Conservation (phyloP, 1,140 invertebrate genomes). For the Lepidurus couesii region DNA sequence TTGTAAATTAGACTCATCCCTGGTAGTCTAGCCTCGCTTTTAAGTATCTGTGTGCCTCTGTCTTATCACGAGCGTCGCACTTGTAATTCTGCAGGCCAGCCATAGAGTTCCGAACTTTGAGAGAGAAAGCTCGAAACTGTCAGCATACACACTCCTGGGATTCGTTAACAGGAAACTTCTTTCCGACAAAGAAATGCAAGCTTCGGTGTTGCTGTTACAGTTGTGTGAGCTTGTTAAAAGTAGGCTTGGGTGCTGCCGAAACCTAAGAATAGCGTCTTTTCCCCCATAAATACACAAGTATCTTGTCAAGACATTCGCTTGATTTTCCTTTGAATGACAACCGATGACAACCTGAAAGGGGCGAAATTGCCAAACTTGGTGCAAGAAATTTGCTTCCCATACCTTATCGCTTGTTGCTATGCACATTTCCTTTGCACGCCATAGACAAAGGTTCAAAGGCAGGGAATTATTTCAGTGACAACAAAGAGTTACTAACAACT, state of each 20-base stretch:
- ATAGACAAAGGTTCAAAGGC: not conserved
- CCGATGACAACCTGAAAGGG: not conserved
- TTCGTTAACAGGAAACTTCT: constrained; percentile 2
- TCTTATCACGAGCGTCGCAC: no score
- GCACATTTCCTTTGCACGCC: not conserved
- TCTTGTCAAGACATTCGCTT: no score
- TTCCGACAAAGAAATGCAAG: not conserved
- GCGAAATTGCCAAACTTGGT: not conserved
- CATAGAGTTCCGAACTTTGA: not conserved
- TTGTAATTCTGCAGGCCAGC: no score
- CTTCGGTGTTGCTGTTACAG: not conserved
- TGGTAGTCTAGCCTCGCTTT: no score
- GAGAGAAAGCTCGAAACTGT: not conserved
- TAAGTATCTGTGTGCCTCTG: no score
- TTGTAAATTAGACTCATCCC: no score
- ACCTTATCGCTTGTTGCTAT: constrained; percentile 10
- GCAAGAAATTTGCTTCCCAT: not conserved
- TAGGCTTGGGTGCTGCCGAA: not conserved
- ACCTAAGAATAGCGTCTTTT: not conserved
- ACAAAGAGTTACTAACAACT: no score
- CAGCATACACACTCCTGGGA: constrained; percentile 9
- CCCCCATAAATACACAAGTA: not conserved
- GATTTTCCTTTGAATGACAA: not conserved
- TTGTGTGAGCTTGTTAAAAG: not conserved
- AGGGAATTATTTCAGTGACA: no score